Conservation (phyloP, 2,113 vertebrate genomes). For the Podarcis raffonei region DNA sequence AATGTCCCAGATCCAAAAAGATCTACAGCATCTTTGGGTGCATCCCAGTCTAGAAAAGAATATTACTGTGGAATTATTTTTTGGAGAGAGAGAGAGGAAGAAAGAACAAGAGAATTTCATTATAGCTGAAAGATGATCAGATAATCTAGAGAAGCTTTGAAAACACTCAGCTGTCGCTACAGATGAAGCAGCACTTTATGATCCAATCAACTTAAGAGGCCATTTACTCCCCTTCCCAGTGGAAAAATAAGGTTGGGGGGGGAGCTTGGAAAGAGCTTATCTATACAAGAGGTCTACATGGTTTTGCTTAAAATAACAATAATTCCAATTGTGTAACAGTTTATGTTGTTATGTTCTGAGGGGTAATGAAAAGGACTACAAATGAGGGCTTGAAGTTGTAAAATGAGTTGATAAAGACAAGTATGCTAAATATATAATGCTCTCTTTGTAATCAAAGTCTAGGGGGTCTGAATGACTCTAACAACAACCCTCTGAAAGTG, state of each 20-base stretch:
- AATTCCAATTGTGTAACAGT: constrained; percentile 30
- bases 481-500: constrained; percentile 50
- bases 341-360: constrained; percentile 36
- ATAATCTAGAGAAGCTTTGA: constrained; percentile 19
- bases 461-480: neutral
- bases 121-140: constrained; percentile 22
- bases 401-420: constrained; percentile 59
- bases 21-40: neutral
- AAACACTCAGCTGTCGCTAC: neutral
- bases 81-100: neutral
- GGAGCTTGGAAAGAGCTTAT: constrained; percentile 29
- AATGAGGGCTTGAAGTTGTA: constrained; percentile 48
- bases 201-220: neutral
- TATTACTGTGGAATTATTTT: neutral
- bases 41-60: constrained; percentile 20
- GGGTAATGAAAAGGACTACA: constrained; percentile 42
- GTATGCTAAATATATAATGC: constrained; percentile 21
- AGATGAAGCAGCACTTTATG: constrained; percentile 6
- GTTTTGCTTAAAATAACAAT: constrained; percentile 25
- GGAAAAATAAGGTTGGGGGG: neutral
- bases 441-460: constrained; percentile 36
- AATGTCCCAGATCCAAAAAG: neutral
- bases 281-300: neutral
- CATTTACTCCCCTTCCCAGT: constrained; percentile 3
- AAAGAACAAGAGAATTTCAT: constrained; percentile 16